Percentiles rank a stretch among this genome's conserved stretches.
phyloP scores from a whole-genome alignment of 2,797 vertebrate genomes.

The Sparidentex hasta region DNA sequence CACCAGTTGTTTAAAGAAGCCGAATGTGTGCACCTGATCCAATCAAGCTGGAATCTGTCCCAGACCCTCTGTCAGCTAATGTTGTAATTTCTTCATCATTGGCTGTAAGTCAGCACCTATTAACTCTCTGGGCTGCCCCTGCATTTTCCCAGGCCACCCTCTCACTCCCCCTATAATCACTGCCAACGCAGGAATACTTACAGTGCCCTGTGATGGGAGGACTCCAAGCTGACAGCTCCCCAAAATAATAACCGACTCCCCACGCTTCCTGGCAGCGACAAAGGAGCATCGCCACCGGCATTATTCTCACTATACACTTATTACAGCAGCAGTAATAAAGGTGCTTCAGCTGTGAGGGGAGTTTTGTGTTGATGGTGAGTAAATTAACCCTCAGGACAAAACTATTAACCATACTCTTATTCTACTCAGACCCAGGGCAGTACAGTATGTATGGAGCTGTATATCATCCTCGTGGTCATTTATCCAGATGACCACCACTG shows the following conservation, averaged over 20 bases:
- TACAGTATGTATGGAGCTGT: slow-evolving; percentile 14
- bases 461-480: slow-evolving; percentile 28
- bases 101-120: slow-evolving; percentile 63
- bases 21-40: slow-evolving; percentile 1
- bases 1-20: slow-evolving; percentile 13
- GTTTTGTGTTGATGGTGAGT: slow-evolving; percentile 41
- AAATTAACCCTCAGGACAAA: slow-evolving; percentile 50
- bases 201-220: slow-evolving; percentile 35
- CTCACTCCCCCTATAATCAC: slow-evolving; percentile 42
- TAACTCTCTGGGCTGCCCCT: slow-evolving; percentile 48
- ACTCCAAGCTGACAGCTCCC: slow-evolving; percentile 25
- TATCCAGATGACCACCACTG: slow-evolving; percentile 29
- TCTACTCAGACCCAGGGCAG: not conserved
- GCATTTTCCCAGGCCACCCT: slow-evolving; percentile 19
- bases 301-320: slow-evolving; percentile 40
- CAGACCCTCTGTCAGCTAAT: slow-evolving; percentile 54
- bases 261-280: slow-evolving; percentile 22
- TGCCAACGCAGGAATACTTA: slow-evolving; percentile 59
- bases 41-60: slow-evolving; percentile 44
- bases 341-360: slow-evolving; percentile 32
- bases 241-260: slow-evolving; percentile 55
- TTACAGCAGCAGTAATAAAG: slow-evolving; percentile 47
- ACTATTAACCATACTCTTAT: slow-evolving; percentile 24
- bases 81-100: slow-evolving; percentile 56
- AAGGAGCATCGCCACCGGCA: not conserved